phyloP scores from a whole-genome alignment of 2,113 vertebrate genomes.

The Arizona elegans region DNA sequence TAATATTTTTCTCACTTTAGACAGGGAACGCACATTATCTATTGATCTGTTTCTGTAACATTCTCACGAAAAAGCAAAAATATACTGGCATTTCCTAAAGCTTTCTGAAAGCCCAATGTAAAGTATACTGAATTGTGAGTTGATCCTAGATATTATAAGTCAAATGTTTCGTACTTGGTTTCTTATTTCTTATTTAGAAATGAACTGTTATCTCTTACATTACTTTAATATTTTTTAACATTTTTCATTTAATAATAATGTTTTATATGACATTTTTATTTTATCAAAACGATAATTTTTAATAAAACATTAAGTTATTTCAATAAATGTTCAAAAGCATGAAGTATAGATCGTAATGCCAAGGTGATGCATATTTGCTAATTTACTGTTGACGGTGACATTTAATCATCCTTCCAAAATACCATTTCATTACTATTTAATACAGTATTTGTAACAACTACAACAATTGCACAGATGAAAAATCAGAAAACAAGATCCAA shows the following conservation, averaged over 20 bases:
- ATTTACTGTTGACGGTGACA: background rate
- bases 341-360: background rate
- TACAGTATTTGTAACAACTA: background rate
- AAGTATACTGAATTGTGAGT: background rate
- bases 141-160: background rate
- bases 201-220: background rate
- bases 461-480: background rate
- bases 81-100: background rate
- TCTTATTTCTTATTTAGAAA: background rate
- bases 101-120: background rate
- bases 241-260: background rate
- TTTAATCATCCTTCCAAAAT: background rate
- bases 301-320: background rate
- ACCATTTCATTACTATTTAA: background rate
- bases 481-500: background rate
- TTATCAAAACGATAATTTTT: background rate
- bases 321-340: background rate
- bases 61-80: background rate
- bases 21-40: background rate
- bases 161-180: background rate
- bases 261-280: background rate
- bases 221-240: background rate
- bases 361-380: background rate
- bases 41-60: background rate
- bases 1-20: background rate